Conservation (phyloP, 2,888 invertebrate genomes). For the Geotrupes spiniger region DNA sequence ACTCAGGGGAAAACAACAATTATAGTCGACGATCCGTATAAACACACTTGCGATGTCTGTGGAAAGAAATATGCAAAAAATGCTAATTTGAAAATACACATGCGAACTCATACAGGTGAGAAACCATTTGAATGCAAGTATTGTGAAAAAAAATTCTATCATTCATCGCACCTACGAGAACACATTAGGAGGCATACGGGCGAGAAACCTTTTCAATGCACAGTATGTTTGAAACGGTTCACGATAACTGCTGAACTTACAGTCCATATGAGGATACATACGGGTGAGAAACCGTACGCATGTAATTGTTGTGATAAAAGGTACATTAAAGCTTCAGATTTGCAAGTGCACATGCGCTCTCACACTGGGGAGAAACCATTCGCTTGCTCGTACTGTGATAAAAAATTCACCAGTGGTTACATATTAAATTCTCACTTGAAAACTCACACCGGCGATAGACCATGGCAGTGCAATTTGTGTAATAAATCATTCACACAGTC, state of each 20-base stretch:
- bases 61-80: slow-evolving; percentile 45
- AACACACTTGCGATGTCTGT: slow-evolving; percentile 38
- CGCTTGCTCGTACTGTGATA: slow-evolving; percentile 41
- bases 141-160: slow-evolving; percentile 47
- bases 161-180: slow-evolving; percentile 45
- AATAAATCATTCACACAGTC: slow-evolving; percentile 61
- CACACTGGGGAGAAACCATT: slow-evolving; percentile 48
- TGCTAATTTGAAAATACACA: slow-evolving; percentile 46
- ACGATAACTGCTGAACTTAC: slow-evolving; percentile 47
- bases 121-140: slow-evolving; percentile 49
- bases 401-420: slow-evolving; percentile 60
- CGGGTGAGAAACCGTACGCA: slow-evolving; percentile 54
- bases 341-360: slow-evolving; percentile 53
- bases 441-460: slow-evolving; percentile 62
- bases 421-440: slow-evolving; percentile 60
- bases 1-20: slow-evolving; percentile 28
- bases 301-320: slow-evolving; percentile 57
- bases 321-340: slow-evolving; percentile 55
- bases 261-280: slow-evolving; percentile 56
- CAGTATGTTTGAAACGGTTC: slow-evolving; percentile 45
- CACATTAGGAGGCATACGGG: slow-evolving; percentile 47
- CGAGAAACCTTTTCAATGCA: slow-evolving; percentile 47
- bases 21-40: slow-evolving; percentile 16
- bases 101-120: slow-evolving; percentile 47
- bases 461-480: slow-evolving; percentile 57